These are phyloP conservation scores for Tyria jacobaeae DNA, from an alignment of 2,888 invertebrate species.

Conservation along the genomic window DNA sequence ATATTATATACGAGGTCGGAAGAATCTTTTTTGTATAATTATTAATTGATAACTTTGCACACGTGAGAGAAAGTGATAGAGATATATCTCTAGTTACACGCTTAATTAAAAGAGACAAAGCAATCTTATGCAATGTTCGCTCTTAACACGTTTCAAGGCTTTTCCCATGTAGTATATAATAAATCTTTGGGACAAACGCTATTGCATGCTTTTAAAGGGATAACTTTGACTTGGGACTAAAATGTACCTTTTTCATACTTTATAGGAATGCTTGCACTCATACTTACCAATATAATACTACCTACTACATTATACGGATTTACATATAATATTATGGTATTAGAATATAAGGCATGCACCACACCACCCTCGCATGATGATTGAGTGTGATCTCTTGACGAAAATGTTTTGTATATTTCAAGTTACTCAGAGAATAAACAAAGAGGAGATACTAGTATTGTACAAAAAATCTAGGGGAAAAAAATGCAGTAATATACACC, in stretches of 20 bases:
- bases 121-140: not conserved
- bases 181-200: constrained; percentile 46
- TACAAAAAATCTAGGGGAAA: not conserved
- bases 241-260: constrained; percentile 81
- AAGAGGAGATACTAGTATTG: not conserved
- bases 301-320: not conserved
- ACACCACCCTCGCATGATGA: constrained; percentile 37
- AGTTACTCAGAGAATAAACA: not conserved
- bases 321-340: not conserved
- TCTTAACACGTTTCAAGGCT: not conserved
- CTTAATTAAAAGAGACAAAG: not conserved
- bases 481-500: too few species aligned
- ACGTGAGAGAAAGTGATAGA: constrained; percentile 2
- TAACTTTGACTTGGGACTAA: constrained; percentile 42
- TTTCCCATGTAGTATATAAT: constrained; percentile 41
- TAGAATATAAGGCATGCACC: constrained; percentile 25
- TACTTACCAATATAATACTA: constrained; percentile 31
- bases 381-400: constrained; percentile 24
- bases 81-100: not conserved
- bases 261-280: constrained; percentile 55
- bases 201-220: constrained; percentile 55
- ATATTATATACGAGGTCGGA: constrained; percentile 24
- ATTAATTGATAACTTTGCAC: not conserved
- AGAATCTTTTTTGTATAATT: not conserved
- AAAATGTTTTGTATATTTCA: not conserved